Base-by-base conservation (phyloP, 2,888 invertebrate species). In the Parnassius orleans region DNA sequence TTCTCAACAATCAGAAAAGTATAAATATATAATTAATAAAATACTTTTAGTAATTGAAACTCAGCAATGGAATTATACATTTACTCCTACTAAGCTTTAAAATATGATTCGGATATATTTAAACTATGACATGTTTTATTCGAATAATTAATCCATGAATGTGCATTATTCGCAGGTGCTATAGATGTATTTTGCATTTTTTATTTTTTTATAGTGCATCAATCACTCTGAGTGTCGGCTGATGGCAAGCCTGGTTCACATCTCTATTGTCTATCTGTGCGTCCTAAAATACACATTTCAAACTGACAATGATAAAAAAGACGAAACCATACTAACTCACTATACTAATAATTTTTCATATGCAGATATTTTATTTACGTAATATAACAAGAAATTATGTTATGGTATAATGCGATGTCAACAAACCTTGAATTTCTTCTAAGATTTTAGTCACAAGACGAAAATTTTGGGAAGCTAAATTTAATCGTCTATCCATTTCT, bases 261-360 rank as follows among this genome's bases (percentile, higher is more conserved):
- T 76, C 79, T 85, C 79, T 84, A 78, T 80, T 79, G 87, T 89
- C 90, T 90, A 85, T 90, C 89, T 89, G 90, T 89, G 85, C 88
- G 85, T 86, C 87, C 86, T 87, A 86, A 90, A 87, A 76, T 70
- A 84, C 86, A 88, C 84, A 75, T 84, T 88, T 88, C 84, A 77
- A 71, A 89, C 88, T 90, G 79, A 90, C 87, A 78, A 67, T 71
- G 75, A 73, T 75, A 76, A 72, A 76, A 80, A 77, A 79, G 76
- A 80, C 79, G 78, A 84, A 85, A 84, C 80, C 81, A 83, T 84
- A 90, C 88, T 91, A 90, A 90, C 76, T 86, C 90, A 90, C 90
- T 67, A 72, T 84, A 87, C 83, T 89, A 71, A 71, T 60, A 48
- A 54, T 60, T 64, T 56, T 63, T 54, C 15, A 24, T 60, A 60